Base-by-base conservation (phyloP, 2,888 invertebrate genomes). In the Hypercompe scribonia region DNA sequence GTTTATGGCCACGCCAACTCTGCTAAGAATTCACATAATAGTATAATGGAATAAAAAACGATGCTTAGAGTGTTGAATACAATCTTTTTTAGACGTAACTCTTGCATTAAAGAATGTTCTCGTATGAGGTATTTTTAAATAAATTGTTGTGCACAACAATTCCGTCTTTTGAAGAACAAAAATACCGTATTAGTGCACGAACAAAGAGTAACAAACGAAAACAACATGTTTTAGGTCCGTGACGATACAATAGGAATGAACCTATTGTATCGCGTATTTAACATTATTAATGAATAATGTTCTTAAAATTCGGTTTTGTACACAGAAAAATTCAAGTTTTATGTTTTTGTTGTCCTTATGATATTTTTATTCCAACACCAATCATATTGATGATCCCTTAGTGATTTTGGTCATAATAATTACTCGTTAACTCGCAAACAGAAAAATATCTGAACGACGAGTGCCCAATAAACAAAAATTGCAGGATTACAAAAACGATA, bases 1-100 rank as follows among this genome's bases (percentile, higher is more conserved):
- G 91, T 91, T 91, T 91, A 91, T 86, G 90, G 87, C 80, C 88
- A 89, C 89, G 86, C 85, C 82, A 82, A 87, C 85, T 87, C 83
- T 80, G 78, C 76, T 78, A 71, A 75, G 85, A 86, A 87, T 87
- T 88, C 87, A 88, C 87, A 91, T 90, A 90, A 90, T 90, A 76
- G 80, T 68, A 72, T 86, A 81, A 85, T 85, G 84, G 84, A 84
- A 83, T 76, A 79, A 71, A 68, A 81, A 84, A 85, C 82, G 74
- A 84, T 80, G 80, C 76, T 75, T 86, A 79, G 87, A 74, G 86
- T 72, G 36, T 39, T 54, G 78, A 77, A 13, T 76, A 78, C 84
- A 87, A 76, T 63, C 63, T 63, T 65, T 24, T 46, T 50, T 18
- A 24, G 50, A 72, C 68, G 65, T 65, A 67, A 65, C 21, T 31